Evolutionary conservation across 2,113 vertebrate genomes (phyloP).

Genomic region (Alligator mississippiensis): DNA sequence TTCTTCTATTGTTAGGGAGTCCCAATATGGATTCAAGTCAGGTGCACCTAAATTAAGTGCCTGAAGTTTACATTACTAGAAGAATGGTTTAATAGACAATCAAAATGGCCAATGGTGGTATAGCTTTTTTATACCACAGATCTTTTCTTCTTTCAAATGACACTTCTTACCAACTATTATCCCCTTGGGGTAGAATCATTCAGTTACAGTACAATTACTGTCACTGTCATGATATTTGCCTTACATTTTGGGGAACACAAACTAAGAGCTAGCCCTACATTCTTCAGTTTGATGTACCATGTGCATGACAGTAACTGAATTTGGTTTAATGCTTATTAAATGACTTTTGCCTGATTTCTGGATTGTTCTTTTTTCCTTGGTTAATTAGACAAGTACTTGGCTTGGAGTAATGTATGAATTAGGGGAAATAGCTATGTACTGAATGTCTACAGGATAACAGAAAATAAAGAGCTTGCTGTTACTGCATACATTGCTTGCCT

Average conservation of each 20-base stretch:
- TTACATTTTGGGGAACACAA: not conserved
- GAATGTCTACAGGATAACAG: not conserved
- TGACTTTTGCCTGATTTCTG: not conserved
- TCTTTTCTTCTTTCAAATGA: not conserved
- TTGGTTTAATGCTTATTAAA: not conserved
- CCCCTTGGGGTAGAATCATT: not conserved
- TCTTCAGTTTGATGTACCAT: not conserved
- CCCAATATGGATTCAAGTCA: not conserved
- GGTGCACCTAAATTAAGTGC: not conserved
- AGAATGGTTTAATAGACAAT: not conserved
- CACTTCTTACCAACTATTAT: not conserved
- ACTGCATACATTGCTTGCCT: rapidly evolving
- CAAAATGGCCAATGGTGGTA: not conserved
- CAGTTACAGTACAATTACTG: not conserved
- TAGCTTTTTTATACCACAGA: not conserved
- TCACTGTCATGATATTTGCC: not conserved
- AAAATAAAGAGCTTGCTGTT: not conserved
- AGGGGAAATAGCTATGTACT: not conserved
- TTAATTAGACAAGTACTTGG: not conserved
- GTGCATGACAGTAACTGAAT: not conserved
- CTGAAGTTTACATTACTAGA: not conserved
- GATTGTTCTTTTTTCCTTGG: not conserved
- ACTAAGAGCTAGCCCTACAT: not conserved
- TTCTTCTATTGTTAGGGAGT: not conserved
- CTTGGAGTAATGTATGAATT: not conserved